phyloP scores from a whole-genome alignment of 2,797 vertebrate genomes.

The Lindbergichthys nudifrons region DNA sequence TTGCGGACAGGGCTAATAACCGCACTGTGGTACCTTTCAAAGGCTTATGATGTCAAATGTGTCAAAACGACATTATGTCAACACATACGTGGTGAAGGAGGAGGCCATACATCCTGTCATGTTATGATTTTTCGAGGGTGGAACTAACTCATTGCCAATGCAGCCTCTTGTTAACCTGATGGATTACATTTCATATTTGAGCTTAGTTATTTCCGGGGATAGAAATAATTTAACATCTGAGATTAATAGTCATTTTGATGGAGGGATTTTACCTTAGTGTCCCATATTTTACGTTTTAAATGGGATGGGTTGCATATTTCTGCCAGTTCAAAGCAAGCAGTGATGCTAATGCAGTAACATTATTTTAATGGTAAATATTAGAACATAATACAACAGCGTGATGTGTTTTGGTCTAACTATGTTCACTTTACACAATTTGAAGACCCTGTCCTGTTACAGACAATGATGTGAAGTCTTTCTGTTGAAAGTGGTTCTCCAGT shows the following conservation, averaged over 20 bases:
- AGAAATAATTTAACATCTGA: not conserved
- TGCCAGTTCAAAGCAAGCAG: not conserved
- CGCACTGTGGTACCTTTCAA: not conserved
- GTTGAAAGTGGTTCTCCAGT: not conserved
- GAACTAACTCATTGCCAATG: not conserved
- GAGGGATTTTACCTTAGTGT: not conserved
- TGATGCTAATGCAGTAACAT: not conserved
- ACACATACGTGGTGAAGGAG: not conserved
- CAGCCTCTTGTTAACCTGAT: not conserved
- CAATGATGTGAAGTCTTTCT: not conserved
- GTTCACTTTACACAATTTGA: not conserved
- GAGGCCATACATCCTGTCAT: not conserved
- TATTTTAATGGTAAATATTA: not conserved
- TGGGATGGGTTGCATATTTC: not conserved
- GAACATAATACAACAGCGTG: not conserved
- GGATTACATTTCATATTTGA: not conserved
- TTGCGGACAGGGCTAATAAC: not conserved
- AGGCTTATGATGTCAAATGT: not conserved
- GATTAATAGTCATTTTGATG: not conserved
- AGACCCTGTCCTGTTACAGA: not conserved
- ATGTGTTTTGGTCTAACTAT: not conserved
- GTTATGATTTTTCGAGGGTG: no score
- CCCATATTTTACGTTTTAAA: not conserved
- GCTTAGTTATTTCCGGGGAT: not conserved
- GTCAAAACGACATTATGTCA: not conserved